phyloP scores from a whole-genome alignment of 2,113 vertebrate genomes.

The Pelobates fuscus region DNA sequence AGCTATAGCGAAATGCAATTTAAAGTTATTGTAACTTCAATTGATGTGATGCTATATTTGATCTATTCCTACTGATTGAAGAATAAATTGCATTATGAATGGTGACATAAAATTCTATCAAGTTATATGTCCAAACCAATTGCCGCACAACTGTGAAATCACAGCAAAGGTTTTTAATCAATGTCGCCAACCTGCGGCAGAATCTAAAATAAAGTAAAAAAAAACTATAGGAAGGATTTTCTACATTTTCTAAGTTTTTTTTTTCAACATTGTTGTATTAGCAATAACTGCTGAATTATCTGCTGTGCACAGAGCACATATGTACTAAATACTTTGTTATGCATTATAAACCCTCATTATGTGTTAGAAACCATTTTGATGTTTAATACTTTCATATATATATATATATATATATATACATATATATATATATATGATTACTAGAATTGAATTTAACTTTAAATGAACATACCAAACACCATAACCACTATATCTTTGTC shows the following conservation, averaged over 20 bases:
- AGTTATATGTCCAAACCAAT: slow-evolving; percentile 49
- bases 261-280: no score
- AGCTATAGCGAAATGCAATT: slow-evolving; percentile 43
- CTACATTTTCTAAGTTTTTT: not conserved
- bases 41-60: slow-evolving; percentile 46
- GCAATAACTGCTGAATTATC: no score
- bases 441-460: no score
- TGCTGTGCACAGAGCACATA: no score
- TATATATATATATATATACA: no score
- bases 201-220: slow-evolving; percentile 23
- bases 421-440: no score
- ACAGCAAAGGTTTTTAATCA: slow-evolving; percentile 47
- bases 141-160: slow-evolving; percentile 47
- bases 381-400: no score
- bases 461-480: no score
- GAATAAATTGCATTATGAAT: slow-evolving; percentile 51
- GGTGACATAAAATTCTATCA: slow-evolving; percentile 48
- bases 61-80: slow-evolving; percentile 46
- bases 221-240: slow-evolving; percentile 2
- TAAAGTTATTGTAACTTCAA: slow-evolving; percentile 49
- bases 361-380: no score
- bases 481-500: no score
- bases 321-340: no score
- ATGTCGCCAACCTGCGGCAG: slow-evolving; percentile 13
- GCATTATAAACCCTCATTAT: no score